phyloP scores from a whole-genome alignment of 2,888 invertebrate genomes.

The Stegana nigrithorax region DNA sequence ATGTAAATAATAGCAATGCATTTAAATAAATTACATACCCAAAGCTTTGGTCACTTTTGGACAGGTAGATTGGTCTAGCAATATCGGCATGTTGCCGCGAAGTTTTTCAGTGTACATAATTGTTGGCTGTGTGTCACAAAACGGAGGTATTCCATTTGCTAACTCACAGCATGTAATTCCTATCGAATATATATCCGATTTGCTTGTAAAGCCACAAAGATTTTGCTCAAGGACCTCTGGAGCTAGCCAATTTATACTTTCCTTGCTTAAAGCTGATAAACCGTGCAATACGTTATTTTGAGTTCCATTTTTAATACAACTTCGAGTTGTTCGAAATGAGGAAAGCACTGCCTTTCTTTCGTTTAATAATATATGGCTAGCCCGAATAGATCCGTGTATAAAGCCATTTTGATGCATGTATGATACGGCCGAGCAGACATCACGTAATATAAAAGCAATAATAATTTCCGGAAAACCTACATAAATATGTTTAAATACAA shows the following conservation, averaged over 20 bases:
- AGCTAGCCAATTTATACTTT: constrained; percentile 87
- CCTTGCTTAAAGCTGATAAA: constrained; percentile 76
- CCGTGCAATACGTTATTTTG: constrained; percentile 78
- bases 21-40: too few relatives aligned
- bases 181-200: constrained; percentile 91
- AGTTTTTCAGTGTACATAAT: constrained; percentile 90
- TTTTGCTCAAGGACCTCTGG: constrained; percentile 93
- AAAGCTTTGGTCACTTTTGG: constrained; percentile 69
- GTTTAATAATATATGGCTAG: constrained; percentile 85
- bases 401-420: constrained; percentile 87
- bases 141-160: constrained; percentile 90
- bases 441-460: constrained; percentile 82
- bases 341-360: constrained; percentile 78
- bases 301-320: constrained; percentile 78
- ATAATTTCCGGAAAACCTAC: constrained; percentile 85
- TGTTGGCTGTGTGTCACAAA: constrained; percentile 85
- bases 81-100: constrained; percentile 80
- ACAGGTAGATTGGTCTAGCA: constrained; percentile 80
- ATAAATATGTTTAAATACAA: too few relatives aligned
- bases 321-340: constrained; percentile 84
- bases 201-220: constrained; percentile 86
- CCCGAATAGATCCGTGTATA: constrained; percentile 87
- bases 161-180: constrained; percentile 83
- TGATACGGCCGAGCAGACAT: constrained; percentile 80
- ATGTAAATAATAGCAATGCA: too few relatives aligned